Base-by-base conservation (phyloP, 1,140 invertebrate species). In the Magallana gigas region DNA sequence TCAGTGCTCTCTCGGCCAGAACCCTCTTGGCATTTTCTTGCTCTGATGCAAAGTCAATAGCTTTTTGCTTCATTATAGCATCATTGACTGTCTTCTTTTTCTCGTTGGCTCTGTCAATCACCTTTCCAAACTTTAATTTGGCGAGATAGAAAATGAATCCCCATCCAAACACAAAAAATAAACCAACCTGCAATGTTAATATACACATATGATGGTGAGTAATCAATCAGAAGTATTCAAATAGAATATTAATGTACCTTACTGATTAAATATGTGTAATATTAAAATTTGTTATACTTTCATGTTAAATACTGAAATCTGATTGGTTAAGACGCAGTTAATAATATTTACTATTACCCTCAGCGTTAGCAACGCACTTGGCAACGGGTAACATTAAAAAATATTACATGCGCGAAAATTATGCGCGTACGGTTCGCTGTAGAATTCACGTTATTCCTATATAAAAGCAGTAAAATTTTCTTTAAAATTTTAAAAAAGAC, bases 61-160 rank as follows among this genome's bases (percentile, higher is more conserved):
- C 68, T 76, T 76, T 76, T 12, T 76, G 68, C 14, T 36, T 76
- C 23, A 29, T 29, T 29, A 76, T 8, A 36, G 68, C 68, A 11
- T 76, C 68, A 12, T 76, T 76, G 12, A 76, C 68, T 23, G 23
- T 76, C 23, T 76, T 76, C 8, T 18, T 23, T 29, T 29, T 76
- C 23, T 76, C 68, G 9, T 76, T 76, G 9, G 68, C 68, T 76
- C 23, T 8, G 23, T 76, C 68, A 11, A 76, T 29, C 12, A 76
- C 68, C 36, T 76, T 76, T 76, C 68, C 68, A 76, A 76, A 76
- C 23, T 23, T 76, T 9, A 12, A 12, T 12, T 76, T 76, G 23
- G 68, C 68, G 18, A 76, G 23, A 76, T 76, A 76, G 18, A 76
- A 76, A 76, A 76, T 76, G 68, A 11, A 29, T 76, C 68, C 68